Base-by-base conservation (phyloP, 1,140 invertebrate genomes). In the Pararge aegeria region DNA sequence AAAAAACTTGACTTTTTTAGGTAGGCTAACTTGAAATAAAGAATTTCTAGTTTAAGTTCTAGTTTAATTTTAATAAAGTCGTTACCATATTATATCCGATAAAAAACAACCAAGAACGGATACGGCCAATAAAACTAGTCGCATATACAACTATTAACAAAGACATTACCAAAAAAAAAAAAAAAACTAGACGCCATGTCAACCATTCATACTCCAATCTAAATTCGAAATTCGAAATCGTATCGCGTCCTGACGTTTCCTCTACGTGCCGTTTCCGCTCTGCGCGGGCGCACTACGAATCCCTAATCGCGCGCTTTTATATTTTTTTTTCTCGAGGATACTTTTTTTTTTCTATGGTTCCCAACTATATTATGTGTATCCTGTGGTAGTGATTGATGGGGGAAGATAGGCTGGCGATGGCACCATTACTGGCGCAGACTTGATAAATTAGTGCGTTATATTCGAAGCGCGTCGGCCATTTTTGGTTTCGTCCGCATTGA, bases 241-340 rank as follows among this genome's bases (percentile, higher is more conserved):
- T 83, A 84, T 73, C 83, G 83, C 84, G 84, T 87, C 75, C 83
- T 86, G 79, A 82, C 85, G 85, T 86, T 88, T 88, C 85, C 85
- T 84, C 83, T 88, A 88, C 85, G 85, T 88, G 85, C 83, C 67
- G 81, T 83, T 85, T 88, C 85, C 85, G 83, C 71, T 71, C 71
- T 68, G 70, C 71, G 78, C 73, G 77, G 61, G 78, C 83, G 83
- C 81, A 73, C 66, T 27, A 70, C 77, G 85, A 79, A 88, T 88
- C 80, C 62, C 65, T 88, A 86, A 88, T 86, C 77, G 78, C 70
- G 66, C 63, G 71, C 75, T 78, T 80, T 83, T 87, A 78, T 71
- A 82, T 79, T 75, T 78, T 75, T 75, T 73, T 64, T 63, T 60
- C 51, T 73, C 49, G 55, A 68, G 66, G 66, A 68, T 68, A 68